These are phyloP conservation scores for Forbesichthys agassizii DNA, from an alignment of 2,113 vertebrate genomes.

Conservation along the genomic window DNA sequence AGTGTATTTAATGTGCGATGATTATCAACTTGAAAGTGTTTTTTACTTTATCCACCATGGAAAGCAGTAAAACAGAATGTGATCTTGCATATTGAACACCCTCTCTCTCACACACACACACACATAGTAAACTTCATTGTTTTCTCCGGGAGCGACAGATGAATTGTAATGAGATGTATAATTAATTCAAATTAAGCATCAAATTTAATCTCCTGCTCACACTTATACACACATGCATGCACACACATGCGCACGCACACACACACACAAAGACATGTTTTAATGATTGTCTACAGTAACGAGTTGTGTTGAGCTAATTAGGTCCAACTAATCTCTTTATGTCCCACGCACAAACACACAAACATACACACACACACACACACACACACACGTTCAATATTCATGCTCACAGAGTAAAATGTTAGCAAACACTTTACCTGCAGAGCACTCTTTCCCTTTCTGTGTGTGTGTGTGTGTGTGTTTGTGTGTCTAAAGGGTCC, in stretches of 20 bases:
- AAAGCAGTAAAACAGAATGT: constrained; percentile 1
- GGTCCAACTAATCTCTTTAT: constrained; percentile 59
- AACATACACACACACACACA: constrained; percentile 6
- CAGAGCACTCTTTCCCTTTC: background rate
- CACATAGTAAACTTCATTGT: constrained; percentile 19
- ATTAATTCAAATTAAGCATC: constrained; percentile 43
- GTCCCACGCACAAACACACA: constrained; percentile 16
- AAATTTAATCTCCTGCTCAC: constrained; percentile 1
- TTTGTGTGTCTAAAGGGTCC: background rate
- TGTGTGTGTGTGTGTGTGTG: background rate
- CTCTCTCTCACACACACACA: constrained; percentile 4
- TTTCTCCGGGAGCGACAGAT: constrained; percentile 29
- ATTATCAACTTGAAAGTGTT: background rate
- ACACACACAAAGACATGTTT: constrained; percentile 21
- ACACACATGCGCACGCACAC: constrained; percentile 2
- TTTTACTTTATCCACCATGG: constrained; percentile 1
- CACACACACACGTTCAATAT: constrained; percentile 13
- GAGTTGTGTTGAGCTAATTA: constrained; percentile 60
- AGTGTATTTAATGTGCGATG: background rate
- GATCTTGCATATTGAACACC: constrained; percentile 20
- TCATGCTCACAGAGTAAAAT: constrained; percentile 27
- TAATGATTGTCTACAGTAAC: constrained; percentile 56
- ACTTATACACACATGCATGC: constrained; percentile 1
- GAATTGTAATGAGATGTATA: constrained; percentile 48
- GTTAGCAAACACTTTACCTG: constrained; percentile 13